phyloP scores from a whole-genome alignment of 2,113 vertebrate genomes.

The Phylloscopus trochiloides region DNA sequence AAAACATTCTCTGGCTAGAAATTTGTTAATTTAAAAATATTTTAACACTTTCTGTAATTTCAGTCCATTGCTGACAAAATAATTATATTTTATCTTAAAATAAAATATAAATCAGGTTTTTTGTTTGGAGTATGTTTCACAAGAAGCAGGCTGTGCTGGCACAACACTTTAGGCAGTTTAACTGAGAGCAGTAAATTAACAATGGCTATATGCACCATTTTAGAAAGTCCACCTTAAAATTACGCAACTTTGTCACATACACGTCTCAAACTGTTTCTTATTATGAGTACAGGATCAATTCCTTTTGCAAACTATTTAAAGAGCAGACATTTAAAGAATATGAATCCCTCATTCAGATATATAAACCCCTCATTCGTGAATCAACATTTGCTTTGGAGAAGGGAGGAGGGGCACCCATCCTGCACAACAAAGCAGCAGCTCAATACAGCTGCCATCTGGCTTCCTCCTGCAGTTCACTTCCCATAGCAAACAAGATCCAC shows the following conservation, averaged over 20 bases:
- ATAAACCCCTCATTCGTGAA: constrained; percentile 35
- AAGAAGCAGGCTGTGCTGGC: background rate
- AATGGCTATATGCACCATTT: background rate
- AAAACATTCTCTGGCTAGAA: background rate
- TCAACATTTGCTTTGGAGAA: constrained; percentile 53
- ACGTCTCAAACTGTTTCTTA: background rate
- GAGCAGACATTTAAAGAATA: background rate
- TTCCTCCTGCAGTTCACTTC: constrained; percentile 61
- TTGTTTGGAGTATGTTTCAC: background rate
- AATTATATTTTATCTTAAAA: background rate
- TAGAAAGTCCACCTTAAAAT: constrained; percentile 24
- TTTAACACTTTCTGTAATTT: background rate
- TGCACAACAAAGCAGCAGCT: constrained; percentile 64
- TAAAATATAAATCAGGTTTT: background rate
- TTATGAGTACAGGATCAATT: background rate
- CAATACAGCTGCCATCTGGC: constrained; percentile 66
- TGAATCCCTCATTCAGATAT: background rate
- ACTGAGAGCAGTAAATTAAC: constrained; percentile 6
- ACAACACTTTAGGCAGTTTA: background rate
- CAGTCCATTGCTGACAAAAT: background rate
- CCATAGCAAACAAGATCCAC: constrained; percentile 63
- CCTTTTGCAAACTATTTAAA: constrained; percentile 24
- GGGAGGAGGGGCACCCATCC: constrained; percentile 60
- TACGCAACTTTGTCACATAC: background rate
- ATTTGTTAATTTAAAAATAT: background rate